Evolutionary conservation across 2,888 invertebrate genomes (phyloP), one percentile per base, ranked within the genome.

Genomic region (Yponomeuta malinellus): DNA sequence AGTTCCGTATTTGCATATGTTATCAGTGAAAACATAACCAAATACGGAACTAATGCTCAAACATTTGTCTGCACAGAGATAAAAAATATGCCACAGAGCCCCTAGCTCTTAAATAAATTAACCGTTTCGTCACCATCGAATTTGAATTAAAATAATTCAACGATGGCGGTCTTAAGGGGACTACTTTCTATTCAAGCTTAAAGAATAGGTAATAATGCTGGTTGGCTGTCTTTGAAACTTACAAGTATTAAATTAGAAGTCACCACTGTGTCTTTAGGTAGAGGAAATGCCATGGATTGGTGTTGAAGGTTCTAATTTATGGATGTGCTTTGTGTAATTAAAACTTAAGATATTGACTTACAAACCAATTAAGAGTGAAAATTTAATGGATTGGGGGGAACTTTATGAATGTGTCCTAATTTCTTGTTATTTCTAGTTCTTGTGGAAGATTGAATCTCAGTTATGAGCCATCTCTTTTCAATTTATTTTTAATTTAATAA

Each of bases 161-260:
- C 31, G 15, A 69, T 52, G 59, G 52, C 52, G 59, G 69, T 31
- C 31, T 10, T 31, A n/a, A 10, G 10, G 69, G 12, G 69, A 33
- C 69, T 31, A 69, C 69, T 69, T 69, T 69, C 69, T 69, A 69
- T 69, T 69, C 69, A 37, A 52, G n/a, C 29, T 29, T 15, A 59
- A 59, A 15, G 12, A 15, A 59, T 15, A 15, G 23, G 23, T 23
- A 23, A 15, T 59, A 15, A 12, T 12, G 2, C 15, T 59, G 52
- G 52, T 59, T 59, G 5, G 1, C 52, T 8, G 15, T 2, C 15
- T 12, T 59, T 59, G 4, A 15, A 15, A 59, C 12, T 15, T 59
- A 15, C 52, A 59, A 43, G 43, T 43, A 43, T 15, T 15, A 15
- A 59, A 59, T 4, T 1, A 15, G 52, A 5, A 15, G 52, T 59